Base-by-base conservation (phyloP, 2,797 vertebrate species). In the Cirrhinus mrigala region DNA sequence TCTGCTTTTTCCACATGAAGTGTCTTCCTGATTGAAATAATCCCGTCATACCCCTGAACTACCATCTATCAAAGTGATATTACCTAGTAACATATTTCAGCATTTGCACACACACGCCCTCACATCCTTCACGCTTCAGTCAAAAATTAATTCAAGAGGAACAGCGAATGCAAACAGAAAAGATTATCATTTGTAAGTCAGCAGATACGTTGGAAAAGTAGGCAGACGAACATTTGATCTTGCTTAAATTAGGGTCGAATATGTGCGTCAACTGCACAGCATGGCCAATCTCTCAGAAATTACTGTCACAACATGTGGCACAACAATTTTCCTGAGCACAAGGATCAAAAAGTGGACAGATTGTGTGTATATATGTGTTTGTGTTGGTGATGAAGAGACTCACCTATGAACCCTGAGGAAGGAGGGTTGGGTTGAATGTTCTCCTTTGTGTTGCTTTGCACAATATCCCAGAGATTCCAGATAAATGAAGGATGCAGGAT, bases 321-420 rank as follows among this genome's bases (percentile, higher is more conserved):
- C 52, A 56, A 29, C n/a, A 73, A 29, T 71, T 82, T 60, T 20
- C 68, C 56, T 62, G 18, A 58, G 44, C 6, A 2, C 46, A 33
- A 12, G 18, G n/a, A 60, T 82, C n/a, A 82, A 27, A 82, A 82
- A 83, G 14, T 54, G 3, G 33, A 27, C 4, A 20, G 33, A 68
- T 40, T 27, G 66, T 48, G 22, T 5, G 2, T 9, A 16, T 24
- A 40, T 29, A 18, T 79, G 15, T 60, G 27, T 20, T 40, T 50
- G 24, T 82, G 11, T 85, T 48, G 27, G 8, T 8, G 11, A 20
- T 18, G 54, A 52, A 40, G 18, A 58, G 1, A 37, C 87, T 14
- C 94, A 97, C 97, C 97, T 81, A 97, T 97, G 89, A 97, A 97
- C 71, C 97, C 97, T 27, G 97, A 97, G 24, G 97, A 98, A 2